These are phyloP conservation scores for Zootermopsis nevadensis DNA, from an alignment of 2,888 invertebrate genomes.

Conservation along the genomic window DNA sequence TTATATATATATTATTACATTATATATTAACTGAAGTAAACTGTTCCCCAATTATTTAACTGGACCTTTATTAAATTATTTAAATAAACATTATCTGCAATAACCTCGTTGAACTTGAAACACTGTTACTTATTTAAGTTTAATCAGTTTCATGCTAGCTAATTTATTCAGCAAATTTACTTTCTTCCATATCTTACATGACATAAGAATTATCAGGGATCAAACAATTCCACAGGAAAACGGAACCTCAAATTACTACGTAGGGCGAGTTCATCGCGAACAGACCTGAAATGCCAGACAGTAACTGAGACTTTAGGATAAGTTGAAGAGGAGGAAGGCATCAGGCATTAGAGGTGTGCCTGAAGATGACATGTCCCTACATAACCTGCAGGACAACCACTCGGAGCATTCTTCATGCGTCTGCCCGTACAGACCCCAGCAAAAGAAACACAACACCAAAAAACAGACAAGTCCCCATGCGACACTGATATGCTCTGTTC, in stretches of 20 bases:
- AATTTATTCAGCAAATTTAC: neutral
- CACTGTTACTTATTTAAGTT: no score
- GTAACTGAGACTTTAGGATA: neutral
- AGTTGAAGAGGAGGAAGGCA: slow-evolving; percentile 11
- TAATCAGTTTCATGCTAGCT: neutral
- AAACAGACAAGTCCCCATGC: no score
- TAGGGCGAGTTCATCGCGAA: neutral
- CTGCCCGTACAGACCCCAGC: slow-evolving; percentile 21
- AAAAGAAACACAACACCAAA: neutral
- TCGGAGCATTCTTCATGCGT: slow-evolving; percentile 30
- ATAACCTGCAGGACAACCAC: slow-evolving; percentile 33
- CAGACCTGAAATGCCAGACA: slow-evolving; percentile 21
- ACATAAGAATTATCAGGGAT: neutral
- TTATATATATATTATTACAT: no score
- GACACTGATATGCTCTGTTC: no score
- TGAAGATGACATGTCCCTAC: slow-evolving; percentile 40
- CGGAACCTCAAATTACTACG: neutral
- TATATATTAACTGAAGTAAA: no score
- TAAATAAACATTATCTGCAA: no score
- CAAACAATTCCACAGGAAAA: neutral
- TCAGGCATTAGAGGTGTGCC: slow-evolving; percentile 40
- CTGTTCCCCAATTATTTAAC: no score
- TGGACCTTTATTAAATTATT: no score
- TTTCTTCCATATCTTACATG: neutral
- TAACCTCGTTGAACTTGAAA: no score